Evolutionary conservation across 2,797 vertebrate genomes (phyloP).

Genomic region (Arrhamphus sclerolepis): DNA sequence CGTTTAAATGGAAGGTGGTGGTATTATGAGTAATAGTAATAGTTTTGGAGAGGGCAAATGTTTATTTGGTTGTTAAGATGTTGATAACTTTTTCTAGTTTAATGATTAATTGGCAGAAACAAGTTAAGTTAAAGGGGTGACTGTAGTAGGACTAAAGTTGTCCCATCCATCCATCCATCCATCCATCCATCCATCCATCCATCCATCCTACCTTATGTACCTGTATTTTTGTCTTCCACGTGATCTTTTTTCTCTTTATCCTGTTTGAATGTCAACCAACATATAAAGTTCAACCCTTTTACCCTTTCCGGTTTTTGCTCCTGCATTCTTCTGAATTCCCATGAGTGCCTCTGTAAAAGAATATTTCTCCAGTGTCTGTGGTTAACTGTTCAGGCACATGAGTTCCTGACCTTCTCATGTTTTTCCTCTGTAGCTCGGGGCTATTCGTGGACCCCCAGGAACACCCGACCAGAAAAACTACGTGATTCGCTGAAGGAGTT

Average conservation of each 20-base stretch:
- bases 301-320: constrained; percentile 24
- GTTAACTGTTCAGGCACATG: constrained; percentile 56
- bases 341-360: constrained; percentile 13
- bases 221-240: no score
- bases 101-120: no score
- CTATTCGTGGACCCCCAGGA: constrained; percentile 90
- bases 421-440: constrained; percentile 83
- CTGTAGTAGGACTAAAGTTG: no score
- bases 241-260: constrained; percentile 13
- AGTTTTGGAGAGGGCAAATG: no score
- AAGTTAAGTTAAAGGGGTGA: no score
- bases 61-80: no score
- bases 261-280: constrained; percentile 35
- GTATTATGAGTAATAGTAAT: no score
- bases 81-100: no score
- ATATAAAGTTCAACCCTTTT: constrained; percentile 31
- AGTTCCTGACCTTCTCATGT: constrained; percentile 45
- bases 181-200: no score
- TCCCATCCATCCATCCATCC: no score
- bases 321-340: constrained; percentile 48
- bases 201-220: not conserved
- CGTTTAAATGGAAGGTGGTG: no score
- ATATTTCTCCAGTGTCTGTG: constrained; percentile 6
- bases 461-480: constrained; percentile 90
- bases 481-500: constrained; percentile 91